Percentiles rank a stretch among this genome's conserved stretches.
These are phyloP conservation scores for Kryptolebias ocellatus DNA, from an alignment of 2,797 vertebrate species.

Conservation along the genomic window DNA sequence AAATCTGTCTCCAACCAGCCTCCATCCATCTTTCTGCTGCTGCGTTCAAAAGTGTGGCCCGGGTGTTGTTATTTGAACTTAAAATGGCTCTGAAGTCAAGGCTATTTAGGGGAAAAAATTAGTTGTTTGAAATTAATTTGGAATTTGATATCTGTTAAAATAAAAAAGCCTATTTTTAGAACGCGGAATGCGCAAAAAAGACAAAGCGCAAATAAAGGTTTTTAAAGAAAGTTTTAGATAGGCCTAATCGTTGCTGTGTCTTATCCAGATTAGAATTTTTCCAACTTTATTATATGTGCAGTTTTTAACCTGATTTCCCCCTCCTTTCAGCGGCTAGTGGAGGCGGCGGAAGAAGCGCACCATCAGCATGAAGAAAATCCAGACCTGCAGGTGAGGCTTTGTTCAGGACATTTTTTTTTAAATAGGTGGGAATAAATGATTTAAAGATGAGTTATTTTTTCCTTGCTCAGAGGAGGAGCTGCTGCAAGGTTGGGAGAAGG, in stretches of 20 bases:
- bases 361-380: conserved; percentile 96
- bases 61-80: neutral
- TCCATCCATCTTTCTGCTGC: conserved; percentile 54
- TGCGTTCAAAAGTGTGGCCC: neutral
- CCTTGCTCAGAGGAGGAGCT: conserved; percentile 5
- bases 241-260: neutral
- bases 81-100: neutral
- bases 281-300: neutral
- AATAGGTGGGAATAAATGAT: conserved; percentile 27
- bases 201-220: neutral
- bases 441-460: conserved; percentile 15
- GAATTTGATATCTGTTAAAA: too few species aligned
- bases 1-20: conserved; percentile 19
- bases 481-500: conserved; percentile 61
- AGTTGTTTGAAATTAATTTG: too few species aligned
- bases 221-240: neutral
- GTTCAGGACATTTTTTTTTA: conserved; percentile 11
- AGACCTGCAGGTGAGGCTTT: conserved; percentile 90
- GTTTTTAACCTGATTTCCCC: neutral
- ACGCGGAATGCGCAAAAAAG: too few species aligned
- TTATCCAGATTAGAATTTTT: neutral
- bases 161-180: too few species aligned
- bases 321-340: conserved; percentile 89
- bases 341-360: conserved; percentile 96
- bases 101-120: neutral